Conservation (phyloP, 2,113 vertebrate species). For the Oncorhynchus clarkii region DNA sequence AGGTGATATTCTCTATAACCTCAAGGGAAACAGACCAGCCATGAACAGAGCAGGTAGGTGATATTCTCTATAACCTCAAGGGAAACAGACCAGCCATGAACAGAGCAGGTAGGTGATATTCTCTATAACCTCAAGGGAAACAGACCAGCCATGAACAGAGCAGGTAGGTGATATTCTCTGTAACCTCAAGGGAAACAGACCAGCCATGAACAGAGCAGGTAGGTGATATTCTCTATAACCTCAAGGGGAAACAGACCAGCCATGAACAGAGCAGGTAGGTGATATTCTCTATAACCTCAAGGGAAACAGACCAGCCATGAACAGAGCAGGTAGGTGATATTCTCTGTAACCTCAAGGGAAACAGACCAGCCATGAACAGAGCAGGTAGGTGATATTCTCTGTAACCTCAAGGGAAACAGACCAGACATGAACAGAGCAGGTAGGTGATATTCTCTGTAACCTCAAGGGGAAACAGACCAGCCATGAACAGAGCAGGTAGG, state of each 20-base stretch:
- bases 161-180: too few species aligned
- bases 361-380: too few species aligned
- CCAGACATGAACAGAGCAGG: slow-evolving; percentile 78
- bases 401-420: slow-evolving; percentile 84
- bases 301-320: not conserved
- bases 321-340: slow-evolving; percentile 74
- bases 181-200: too few species aligned
- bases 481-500: not conserved
- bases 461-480: not conserved
- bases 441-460: slow-evolving; percentile 46
- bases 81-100: too few species aligned
- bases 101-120: too few species aligned
- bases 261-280: slow-evolving; percentile 91
- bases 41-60: slow-evolving; percentile 74
- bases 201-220: too few species aligned
- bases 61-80: too few species aligned
- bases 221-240: slow-evolving; percentile 73
- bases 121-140: too few species aligned
- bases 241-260: slow-evolving; percentile 88
- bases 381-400: slow-evolving; percentile 54
- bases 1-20: slow-evolving; percentile 18
- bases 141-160: too few species aligned
- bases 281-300: not conserved
- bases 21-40: not conserved
- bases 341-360: not conserved